phyloP scores from a whole-genome alignment of 2,113 vertebrate genomes.

The Acrocephalus kingi region DNA sequence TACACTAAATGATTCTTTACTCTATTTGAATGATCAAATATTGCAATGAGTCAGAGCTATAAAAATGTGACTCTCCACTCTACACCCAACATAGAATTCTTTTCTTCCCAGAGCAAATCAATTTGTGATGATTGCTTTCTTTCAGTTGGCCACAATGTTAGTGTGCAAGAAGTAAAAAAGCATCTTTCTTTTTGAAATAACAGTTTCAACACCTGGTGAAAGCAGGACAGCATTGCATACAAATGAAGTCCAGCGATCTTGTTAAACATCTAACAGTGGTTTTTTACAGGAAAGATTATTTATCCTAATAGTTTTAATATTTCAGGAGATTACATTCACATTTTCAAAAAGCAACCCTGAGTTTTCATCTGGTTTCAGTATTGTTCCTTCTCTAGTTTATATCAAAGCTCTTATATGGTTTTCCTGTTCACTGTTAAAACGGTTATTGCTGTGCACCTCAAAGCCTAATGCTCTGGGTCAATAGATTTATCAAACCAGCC shows the following conservation, averaged over 20 bases:
- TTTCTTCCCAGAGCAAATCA: not conserved
- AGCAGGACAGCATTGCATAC: not conserved
- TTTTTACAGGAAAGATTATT: not conserved
- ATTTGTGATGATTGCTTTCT: not conserved
- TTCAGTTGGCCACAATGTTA: not conserved
- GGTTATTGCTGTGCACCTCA: not conserved
- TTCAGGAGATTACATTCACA: not conserved
- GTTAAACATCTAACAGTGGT: not conserved
- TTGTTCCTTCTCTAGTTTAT: not conserved
- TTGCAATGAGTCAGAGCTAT: not conserved
- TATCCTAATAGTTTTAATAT: not conserved
- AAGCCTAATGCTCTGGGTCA: not conserved
- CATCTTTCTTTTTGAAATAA: not conserved
- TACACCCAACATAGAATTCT: not conserved
- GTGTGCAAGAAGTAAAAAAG: not conserved
- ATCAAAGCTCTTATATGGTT: not conserved
- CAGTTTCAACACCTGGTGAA: not conserved
- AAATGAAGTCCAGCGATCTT: not conserved
- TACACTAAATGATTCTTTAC: not conserved
- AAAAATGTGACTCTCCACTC: not conserved
- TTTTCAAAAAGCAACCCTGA: not conserved
- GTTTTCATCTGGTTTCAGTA: slow-evolving; percentile 17
- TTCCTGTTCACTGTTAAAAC: not conserved
- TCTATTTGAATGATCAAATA: not conserved
- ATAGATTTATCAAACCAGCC: not conserved